Base-by-base conservation (phyloP, 64 coral and sea anemone genomes). In the Orbicella faveolata region DNA sequence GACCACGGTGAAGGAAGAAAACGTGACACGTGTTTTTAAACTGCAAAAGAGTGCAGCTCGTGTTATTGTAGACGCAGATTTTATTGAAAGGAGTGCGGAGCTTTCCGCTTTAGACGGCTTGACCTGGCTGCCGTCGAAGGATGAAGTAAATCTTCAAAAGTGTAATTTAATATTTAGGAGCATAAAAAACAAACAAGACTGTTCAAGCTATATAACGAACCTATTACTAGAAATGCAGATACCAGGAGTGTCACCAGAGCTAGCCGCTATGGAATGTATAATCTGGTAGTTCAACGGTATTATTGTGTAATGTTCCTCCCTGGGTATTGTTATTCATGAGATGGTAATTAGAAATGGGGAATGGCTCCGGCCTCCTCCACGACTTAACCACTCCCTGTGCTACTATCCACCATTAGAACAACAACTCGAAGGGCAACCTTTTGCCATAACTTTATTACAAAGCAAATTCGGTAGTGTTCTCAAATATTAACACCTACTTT, bases 281-380 rank as follows among this genome's bases (percentile, higher is more conserved):
- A n/a, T n/a, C n/a, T n/a, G n/a, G n/a, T 34, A 75, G n/a, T n/a
- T n/a, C n/a, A n/a, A n/a, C n/a, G n/a, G n/a, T 41, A n/a, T n/a
- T n/a, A 75, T 88, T 77, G 87, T 79, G 61, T 89, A 89, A 78
- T 89, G 78, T 89, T 89, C 74, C 61, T 61, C 75, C 75, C 74
- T 70, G 51, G 87, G 87, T 57, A 78, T 89, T 39, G 37, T 39
- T 89, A 89, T 89, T 89, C 34, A 89, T 61, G 87, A 89, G 4
- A 89, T 89, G 74, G 87, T 78, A 61, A 89, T 89, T 12, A 89
- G 72, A 53, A 44, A 78, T 89, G 87, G 87, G 57, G 67, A 52
- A 78, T 89, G 15, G 87, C 87, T 89, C 53, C 57, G 86, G 86
- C 73, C 86, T 88, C 4, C 37, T 4, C 4, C 37, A 39, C 37